Evolutionary conservation across 2,888 invertebrate species (phyloP).

Genomic region (Empis livida): DNA sequence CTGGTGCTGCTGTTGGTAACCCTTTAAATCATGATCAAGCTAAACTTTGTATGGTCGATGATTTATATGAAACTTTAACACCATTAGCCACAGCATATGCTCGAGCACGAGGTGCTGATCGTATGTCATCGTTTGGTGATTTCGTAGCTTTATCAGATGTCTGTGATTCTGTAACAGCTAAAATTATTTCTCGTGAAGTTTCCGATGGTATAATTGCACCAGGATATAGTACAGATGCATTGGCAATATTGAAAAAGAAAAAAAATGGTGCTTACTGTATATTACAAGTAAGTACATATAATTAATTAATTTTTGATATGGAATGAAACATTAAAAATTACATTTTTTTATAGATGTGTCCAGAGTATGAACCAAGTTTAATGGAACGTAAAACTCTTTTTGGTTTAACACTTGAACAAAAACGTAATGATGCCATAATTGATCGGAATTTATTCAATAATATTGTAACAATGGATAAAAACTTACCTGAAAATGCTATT

Average conservation of each 20-base stretch:
- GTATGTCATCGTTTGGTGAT: conserved; percentile 99
- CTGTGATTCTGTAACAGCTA: conserved; percentile 84
- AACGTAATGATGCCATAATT: conserved; percentile 78
- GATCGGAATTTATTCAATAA: conserved; percentile 64
- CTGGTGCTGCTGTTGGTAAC: conserved; percentile 86
- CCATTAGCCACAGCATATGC: conserved; percentile 88
- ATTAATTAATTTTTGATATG: background rate
- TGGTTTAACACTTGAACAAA: conserved; percentile 75
- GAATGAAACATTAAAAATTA: background rate
- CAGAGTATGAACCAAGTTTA: conserved; percentile 63
- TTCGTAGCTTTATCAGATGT: conserved; percentile 86
- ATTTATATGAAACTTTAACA: conserved; percentile 56
- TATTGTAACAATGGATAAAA: conserved; percentile 58
- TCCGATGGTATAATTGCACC: conserved; percentile 99
- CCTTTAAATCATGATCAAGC: conserved; percentile 67
- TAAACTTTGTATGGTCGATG: conserved; percentile 86
- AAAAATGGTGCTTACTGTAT: conserved; percentile 89
- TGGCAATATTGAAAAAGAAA: conserved; percentile 81
- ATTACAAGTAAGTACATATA: conserved; percentile 54
- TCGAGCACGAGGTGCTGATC: conserved; percentile 90
- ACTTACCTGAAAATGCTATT: conserved; percentile 57
- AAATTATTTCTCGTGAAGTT: conserved; percentile 83
- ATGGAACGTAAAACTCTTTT: conserved; percentile 75
- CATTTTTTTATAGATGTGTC: conserved; percentile 57
- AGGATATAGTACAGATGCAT: conserved; percentile 69